Conservation (phyloP, 2,797 vertebrate species). For the Parauchenoglanis ngamensis region DNA sequence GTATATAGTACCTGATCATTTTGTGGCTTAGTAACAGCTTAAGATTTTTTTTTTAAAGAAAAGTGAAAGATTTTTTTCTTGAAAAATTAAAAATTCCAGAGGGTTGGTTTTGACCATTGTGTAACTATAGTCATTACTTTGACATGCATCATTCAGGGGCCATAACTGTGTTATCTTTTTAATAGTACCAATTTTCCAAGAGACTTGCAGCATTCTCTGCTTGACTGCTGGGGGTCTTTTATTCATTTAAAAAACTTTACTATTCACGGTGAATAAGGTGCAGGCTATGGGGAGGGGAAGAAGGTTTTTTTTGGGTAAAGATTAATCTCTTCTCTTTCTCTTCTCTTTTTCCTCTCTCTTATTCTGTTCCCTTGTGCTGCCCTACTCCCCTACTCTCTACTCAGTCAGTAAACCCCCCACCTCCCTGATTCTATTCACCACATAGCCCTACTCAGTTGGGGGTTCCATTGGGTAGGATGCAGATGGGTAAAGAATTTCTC, state of each 20-base stretch:
- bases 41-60: constrained; percentile 22
- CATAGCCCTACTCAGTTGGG: constrained; percentile 71
- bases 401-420: constrained; percentile 57
- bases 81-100: neutral
- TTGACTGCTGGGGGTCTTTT: constrained; percentile 76
- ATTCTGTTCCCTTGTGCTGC: constrained; percentile 63
- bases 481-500: constrained; percentile 54
- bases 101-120: constrained; percentile 51
- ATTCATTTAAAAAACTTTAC: constrained; percentile 69
- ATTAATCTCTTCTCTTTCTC: constrained; percentile 79
- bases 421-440: constrained; percentile 69
- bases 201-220: constrained; percentile 70
- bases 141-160: constrained; percentile 72
- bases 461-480: constrained; percentile 63
- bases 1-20: constrained; percentile 28
- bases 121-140: constrained; percentile 68
- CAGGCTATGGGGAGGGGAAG: constrained; percentile 65
- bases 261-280: constrained; percentile 80
- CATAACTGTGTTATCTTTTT: constrained; percentile 66
- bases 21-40: constrained; percentile 12
- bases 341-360: constrained; percentile 68
- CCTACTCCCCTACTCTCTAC: constrained; percentile 63
- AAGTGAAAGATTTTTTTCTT: neutral
- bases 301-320: constrained; percentile 71
- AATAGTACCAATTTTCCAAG: constrained; percentile 65